Conservation (phyloP, 2,888 invertebrate species). For the Orthosia cruda region DNA sequence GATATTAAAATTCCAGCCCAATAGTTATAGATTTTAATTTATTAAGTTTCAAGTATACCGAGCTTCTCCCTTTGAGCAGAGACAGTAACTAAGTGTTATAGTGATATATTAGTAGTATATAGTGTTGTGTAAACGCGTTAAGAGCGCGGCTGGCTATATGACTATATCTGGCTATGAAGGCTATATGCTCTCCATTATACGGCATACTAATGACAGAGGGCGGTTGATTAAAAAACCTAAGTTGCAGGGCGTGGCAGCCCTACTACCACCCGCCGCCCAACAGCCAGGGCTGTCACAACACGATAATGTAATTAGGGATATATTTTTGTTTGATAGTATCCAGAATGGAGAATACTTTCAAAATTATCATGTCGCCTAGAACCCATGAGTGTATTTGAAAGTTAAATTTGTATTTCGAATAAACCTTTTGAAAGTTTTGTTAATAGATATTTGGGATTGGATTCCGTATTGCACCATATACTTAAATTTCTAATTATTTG, state of each 20-base stretch:
- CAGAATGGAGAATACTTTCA: not conserved
- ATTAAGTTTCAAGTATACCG: constrained; percentile 23
- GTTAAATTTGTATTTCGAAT: not conserved
- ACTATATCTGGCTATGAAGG: constrained; percentile 22
- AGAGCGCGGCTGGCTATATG: constrained; percentile 34
- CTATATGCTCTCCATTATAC: constrained; percentile 84
- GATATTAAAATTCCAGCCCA: constrained; percentile 10
- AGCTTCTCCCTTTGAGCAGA: constrained; percentile 21
- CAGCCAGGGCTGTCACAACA: constrained; percentile 67
- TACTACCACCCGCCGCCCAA: constrained; percentile 68
- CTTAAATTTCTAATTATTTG: too few species aligned
- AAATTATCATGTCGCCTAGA: not conserved
- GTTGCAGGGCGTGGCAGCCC: constrained; percentile 83
- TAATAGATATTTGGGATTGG: too few species aligned
- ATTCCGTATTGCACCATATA: too few species aligned
- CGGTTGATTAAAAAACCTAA: constrained; percentile 90
- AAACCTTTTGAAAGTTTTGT: not conserved
- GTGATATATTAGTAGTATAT: constrained; percentile 37
- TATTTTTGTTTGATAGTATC: not conserved
- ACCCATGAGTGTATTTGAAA: not conserved
- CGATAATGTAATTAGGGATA: constrained; percentile 39
- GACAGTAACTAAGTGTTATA: constrained; percentile 28
- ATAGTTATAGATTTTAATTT: constrained; percentile 29
- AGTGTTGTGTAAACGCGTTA: constrained; percentile 64
- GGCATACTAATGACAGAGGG: constrained; percentile 89